Evolutionary conservation across 2,113 vertebrate genomes (phyloP).

Genomic region (Muscicapa adusta): DNA sequence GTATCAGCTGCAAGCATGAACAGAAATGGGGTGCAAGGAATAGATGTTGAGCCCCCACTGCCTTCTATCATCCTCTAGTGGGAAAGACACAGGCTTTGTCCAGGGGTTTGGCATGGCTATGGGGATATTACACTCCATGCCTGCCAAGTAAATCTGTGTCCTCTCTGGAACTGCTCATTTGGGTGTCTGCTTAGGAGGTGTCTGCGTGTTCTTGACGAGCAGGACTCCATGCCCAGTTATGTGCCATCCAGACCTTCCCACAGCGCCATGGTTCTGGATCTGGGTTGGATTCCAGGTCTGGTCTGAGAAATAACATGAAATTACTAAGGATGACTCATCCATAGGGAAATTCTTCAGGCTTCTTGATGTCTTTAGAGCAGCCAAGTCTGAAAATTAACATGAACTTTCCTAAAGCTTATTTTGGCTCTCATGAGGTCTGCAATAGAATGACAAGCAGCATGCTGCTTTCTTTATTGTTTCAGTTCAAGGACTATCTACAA

Average conservation of each 20-base stretch:
- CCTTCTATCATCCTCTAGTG: background rate
- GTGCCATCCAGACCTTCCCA: background rate
- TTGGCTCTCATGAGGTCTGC: background rate
- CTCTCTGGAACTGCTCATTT: background rate
- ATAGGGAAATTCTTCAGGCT: background rate
- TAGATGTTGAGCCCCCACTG: background rate
- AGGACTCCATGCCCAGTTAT: background rate
- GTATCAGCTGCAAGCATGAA: background rate
- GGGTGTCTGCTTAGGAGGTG: background rate
- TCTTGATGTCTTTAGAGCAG: background rate
- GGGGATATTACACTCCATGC: background rate
- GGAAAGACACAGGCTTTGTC: background rate
- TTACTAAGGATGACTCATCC: background rate
- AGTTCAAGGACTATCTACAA: constrained; percentile 33
- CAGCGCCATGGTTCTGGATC: background rate
- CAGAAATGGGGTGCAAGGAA: background rate
- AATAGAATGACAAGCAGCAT: background rate
- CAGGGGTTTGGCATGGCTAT: background rate
- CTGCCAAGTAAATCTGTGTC: background rate
- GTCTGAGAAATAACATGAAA: background rate
- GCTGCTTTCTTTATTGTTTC: constrained; percentile 23
- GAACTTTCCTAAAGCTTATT: constrained; percentile 3
- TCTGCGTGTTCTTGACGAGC: background rate
- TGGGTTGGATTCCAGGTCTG: background rate
- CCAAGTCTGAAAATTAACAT: background rate